A percentile compares a stretch with the other conserved stretches of the same genome.
phyloP scores from a whole-genome alignment of 2,113 vertebrate genomes.

The Corynorhinus townsendii region DNA sequence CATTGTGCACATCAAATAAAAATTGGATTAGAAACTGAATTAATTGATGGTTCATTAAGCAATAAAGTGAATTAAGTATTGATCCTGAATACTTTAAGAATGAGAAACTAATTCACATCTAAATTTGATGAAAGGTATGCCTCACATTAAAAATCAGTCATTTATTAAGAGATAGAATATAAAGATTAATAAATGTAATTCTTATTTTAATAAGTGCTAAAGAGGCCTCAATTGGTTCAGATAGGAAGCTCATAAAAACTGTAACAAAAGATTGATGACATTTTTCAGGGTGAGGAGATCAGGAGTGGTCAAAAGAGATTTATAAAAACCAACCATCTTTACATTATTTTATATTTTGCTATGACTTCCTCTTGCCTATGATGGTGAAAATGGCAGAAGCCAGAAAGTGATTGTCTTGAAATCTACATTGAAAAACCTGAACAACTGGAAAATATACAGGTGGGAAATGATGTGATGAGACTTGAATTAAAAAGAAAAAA shows the following conservation, averaged over 20 bases:
- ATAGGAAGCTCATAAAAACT: not conserved
- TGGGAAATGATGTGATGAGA: not conserved
- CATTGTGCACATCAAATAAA: constrained; percentile 8
- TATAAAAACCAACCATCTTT: not conserved
- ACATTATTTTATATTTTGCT: not conserved
- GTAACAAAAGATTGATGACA: not conserved
- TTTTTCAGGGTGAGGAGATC: not conserved
- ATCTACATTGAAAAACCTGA: not conserved
- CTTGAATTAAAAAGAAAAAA: not conserved
- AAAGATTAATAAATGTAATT: constrained; percentile 1
- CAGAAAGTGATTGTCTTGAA: not conserved
- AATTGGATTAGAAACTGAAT: constrained; percentile 14
- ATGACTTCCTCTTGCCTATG: not conserved
- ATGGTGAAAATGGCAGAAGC: not conserved
- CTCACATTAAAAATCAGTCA: not conserved
- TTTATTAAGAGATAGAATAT: not conserved
- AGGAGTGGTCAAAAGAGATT: not conserved
- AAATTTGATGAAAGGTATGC: not conserved
- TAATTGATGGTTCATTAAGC: constrained; percentile 39
- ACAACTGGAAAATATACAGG: not conserved
- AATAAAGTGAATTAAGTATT: constrained; percentile 55
- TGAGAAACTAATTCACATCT: not conserved
- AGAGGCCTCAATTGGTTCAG: not conserved
- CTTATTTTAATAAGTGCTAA: not conserved
- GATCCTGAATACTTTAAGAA: constrained; percentile 17